These are phyloP conservation scores for Scleropages formosus DNA, from an alignment of 2,797 vertebrate species.

Conservation along the genomic window DNA sequence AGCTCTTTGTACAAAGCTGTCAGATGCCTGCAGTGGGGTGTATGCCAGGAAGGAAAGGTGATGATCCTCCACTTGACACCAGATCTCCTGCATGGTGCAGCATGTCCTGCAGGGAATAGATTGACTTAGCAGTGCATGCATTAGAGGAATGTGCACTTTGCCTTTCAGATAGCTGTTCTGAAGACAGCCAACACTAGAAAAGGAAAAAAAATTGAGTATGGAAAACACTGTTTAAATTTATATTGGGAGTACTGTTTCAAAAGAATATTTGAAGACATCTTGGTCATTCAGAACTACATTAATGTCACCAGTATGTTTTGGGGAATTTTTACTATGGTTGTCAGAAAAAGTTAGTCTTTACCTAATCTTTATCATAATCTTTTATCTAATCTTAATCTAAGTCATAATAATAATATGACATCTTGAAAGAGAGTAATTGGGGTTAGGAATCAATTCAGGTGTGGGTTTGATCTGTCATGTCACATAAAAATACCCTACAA, in stretches of 20 bases:
- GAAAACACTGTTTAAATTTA: background rate
- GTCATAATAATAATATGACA: too few relatives aligned
- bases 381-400: too few relatives aligned
- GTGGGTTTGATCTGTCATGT: too few relatives aligned
- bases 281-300: background rate
- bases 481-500: too few relatives aligned
- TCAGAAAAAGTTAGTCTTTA: too few relatives aligned
- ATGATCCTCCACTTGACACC: background rate
- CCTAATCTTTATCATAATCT: too few relatives aligned
- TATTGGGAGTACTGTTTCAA: background rate
- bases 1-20: too few relatives aligned
- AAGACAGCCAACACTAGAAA: background rate
- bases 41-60: background rate
- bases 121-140: background rate
- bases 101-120: background rate
- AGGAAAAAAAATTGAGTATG: background rate
- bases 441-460: too few relatives aligned
- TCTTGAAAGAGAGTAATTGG: too few relatives aligned
- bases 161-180: too few relatives aligned
- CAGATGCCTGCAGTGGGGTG: background rate
- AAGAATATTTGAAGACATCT: background rate
- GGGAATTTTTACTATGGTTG: too few relatives aligned
- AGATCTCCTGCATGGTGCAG: background rate
- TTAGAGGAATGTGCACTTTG: conserved; percentile 2
- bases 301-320: background rate